Evolutionary conservation across 2,888 invertebrate genomes (phyloP), one percentile per base, ranked within the genome.

Genomic region (Polyploca ridens): DNA sequence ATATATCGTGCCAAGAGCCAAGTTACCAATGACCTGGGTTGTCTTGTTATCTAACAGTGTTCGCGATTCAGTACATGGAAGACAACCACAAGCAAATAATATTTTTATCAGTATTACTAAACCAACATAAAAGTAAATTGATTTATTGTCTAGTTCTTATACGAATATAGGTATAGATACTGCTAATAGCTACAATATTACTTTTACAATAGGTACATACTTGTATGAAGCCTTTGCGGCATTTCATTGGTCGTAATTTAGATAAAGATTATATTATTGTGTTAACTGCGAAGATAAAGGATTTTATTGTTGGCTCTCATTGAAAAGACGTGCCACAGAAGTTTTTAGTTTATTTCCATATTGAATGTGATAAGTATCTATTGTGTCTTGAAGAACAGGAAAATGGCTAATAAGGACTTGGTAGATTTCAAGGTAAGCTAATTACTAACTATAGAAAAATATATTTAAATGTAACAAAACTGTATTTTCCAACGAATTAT

Each of bases 201-300:
- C 79, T 77, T 87, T 85, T 86, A 88, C 84, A 82, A 81, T 80
- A 79, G 72, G 77, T 80, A 72, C 71, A 76, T 72, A 74, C 79
- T 63, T 69, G 66, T 68, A 66, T 62, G 69, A 68, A 80, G 46
- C 46, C 78, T 82, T 73, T 74, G 79, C 78, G 77, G 82, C 83
- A 84, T 81, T 88, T 85, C 76, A 80, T 73, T 77, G 75, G 81
- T 82, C 77, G 86, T 78, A 86, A 91, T 91, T 90, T 87, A 91
- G 90, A 91, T 91, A 91, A 89, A 87, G 83, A 86, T 86, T 85
- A 86, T 54, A 19, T 71, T 86, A 81, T 81, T 79, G 87, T 88
- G 78, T 76, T 87, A 78, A 83, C 78, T 80, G 80, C 70, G 75
- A 76, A 87, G 91, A 93, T 92, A 92, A 90, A 89, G 85, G 75